A percentile compares a stretch with the other conserved stretches of the same genome.
Evolutionary conservation across 2,888 invertebrate genomes (phyloP).

Genomic region (Drosophila subsilvestris): DNA sequence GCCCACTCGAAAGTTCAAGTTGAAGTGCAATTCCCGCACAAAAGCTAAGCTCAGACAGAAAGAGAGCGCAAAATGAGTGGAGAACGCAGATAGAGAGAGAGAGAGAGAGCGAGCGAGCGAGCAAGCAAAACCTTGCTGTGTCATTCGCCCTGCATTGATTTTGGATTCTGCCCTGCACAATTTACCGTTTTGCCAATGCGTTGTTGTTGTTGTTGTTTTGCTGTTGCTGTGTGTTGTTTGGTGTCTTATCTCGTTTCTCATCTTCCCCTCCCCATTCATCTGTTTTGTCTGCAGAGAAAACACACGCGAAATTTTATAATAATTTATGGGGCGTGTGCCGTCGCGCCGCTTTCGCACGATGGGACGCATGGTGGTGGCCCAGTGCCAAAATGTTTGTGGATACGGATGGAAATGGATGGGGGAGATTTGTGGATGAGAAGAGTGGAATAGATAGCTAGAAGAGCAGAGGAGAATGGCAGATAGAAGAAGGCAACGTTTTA

Average conservation of each 20-base stretch:
- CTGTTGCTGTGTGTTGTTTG: slow-evolving; percentile 53
- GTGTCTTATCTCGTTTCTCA: slow-evolving; percentile 7
- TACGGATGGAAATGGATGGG: slow-evolving; percentile 3
- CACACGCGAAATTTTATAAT: slow-evolving; percentile 56
- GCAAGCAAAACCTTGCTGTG: slow-evolving; percentile 35
- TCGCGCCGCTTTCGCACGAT: slow-evolving; percentile 47
- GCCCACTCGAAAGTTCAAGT: slow-evolving; percentile 69
- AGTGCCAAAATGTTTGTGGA: slow-evolving; percentile 59
- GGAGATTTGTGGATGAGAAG: too few species aligned
- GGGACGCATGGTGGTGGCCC: slow-evolving; percentile 42
- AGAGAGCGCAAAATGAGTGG: not conserved
- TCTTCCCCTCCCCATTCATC: not conserved
- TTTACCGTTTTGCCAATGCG: slow-evolving; percentile 66
- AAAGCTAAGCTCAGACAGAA: slow-evolving; percentile 50
- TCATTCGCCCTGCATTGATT: slow-evolving; percentile 70
- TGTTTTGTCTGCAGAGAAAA: slow-evolving; percentile 27
- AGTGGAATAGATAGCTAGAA: not conserved
- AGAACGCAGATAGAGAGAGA: not conserved
- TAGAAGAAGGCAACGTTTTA: not conserved
- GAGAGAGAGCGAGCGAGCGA: not conserved
- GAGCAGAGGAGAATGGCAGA: not conserved
- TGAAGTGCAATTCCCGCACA: slow-evolving; percentile 64
- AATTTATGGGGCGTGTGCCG: slow-evolving; percentile 71
- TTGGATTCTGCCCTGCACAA: slow-evolving; percentile 50
- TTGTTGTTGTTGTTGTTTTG: slow-evolving; percentile 29